Evolutionary conservation across 2,888 invertebrate species (phyloP).

Genomic region (Ligdia adustata): DNA sequence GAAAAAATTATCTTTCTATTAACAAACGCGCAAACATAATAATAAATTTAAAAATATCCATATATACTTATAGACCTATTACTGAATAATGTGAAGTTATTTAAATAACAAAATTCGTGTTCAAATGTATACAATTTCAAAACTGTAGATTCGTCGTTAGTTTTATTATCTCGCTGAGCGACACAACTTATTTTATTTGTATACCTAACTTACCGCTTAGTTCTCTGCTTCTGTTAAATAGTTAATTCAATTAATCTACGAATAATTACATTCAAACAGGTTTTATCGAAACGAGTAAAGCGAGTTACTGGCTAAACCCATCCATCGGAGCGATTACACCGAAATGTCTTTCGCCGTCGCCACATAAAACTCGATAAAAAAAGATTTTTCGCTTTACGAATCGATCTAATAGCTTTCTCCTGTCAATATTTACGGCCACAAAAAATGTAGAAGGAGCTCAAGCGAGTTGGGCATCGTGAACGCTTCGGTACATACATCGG

Average conservation of each 20-base stretch:
- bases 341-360: slow-evolving; percentile 25
- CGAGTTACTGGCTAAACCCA: slow-evolving; percentile 23
- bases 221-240: slow-evolving; percentile 15
- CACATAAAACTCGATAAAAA: slow-evolving; percentile 26
- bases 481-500: slow-evolving; percentile 18
- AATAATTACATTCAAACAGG: slow-evolving; percentile 25
- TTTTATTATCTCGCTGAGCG: slow-evolving; percentile 8
- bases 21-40: too few relatives aligned
- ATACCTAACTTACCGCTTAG: slow-evolving; percentile 1
- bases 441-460: slow-evolving; percentile 54
- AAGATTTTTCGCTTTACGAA: slow-evolving; percentile 37
- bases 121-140: too few relatives aligned
- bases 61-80: too few relatives aligned
- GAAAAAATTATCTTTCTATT: too few relatives aligned
- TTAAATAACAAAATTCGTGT: too few relatives aligned
- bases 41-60: too few relatives aligned
- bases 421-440: slow-evolving; percentile 58
- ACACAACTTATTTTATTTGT: slow-evolving; percentile 9
- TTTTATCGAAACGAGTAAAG: slow-evolving; percentile 21
- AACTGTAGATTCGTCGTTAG: neutral
- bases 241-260: slow-evolving; percentile 27
- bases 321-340: slow-evolving; percentile 26
- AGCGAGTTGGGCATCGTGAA: slow-evolving; percentile 36
- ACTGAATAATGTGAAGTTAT: too few relatives aligned
- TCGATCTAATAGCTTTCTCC: slow-evolving; percentile 60